Evolutionary conservation across 2,797 vertebrate species (phyloP), one percentile per base, ranked within the genome.

Genomic region (Ctenopoma kingsleyae): DNA sequence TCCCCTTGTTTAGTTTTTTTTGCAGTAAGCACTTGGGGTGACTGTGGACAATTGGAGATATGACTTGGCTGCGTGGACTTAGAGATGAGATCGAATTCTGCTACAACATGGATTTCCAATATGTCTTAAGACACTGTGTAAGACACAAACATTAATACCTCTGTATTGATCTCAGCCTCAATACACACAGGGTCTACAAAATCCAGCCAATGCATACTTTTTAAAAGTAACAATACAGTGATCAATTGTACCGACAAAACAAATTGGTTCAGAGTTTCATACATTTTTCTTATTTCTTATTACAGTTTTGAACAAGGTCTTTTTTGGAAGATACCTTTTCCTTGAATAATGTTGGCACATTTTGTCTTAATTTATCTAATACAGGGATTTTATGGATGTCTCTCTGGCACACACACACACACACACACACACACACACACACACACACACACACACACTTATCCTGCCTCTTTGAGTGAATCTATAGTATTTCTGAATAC

Each of bases 61-160:
- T 67, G 74, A 81, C 76, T 69, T 10, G 65, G 52, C 71, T 68
- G 48, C 1, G 56, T 77, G 76, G 81, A 84, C 53, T 43, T 56
- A 48, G 19, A 48, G 52, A 60, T 17, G 47, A 71, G 82, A 89
- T 91, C 65, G 72, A 91, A 89, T 52, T 59, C 64, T 44, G 80
- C 81, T 84, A 38, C 64, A 64, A 30, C 66, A 93, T 94, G 81
- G 92, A 95, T 94, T 93, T 94, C 87, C 92, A 89, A 92, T 94
- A 90, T 36, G 67, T 82, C 79, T 81, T 80, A 80, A 80, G 69
- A 87, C 80, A 82, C 73, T 67, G 71, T 61, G 69, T 57, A 61
- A 87, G 73, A 88, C 71, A 70, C 49, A 86, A 80, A 82, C 68
- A 90, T 81, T 85, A 83, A 90, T 86, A 81, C 62, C 3, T 4